Evolutionary conservation across 2,888 invertebrate genomes (phyloP).

Genomic region (Allygus modestus): DNA sequence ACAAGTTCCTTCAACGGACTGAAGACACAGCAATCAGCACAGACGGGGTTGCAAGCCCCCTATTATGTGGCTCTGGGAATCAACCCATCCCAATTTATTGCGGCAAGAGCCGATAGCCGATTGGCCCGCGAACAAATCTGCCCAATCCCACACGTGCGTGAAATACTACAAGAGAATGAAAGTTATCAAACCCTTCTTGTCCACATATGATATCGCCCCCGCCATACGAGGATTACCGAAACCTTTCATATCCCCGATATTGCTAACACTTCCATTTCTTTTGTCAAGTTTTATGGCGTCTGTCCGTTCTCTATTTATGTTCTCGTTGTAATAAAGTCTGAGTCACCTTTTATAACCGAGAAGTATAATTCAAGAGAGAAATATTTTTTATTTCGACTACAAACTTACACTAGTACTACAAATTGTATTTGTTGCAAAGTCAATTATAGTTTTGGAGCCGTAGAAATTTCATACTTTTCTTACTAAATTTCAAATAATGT

Average conservation of each 20-base stretch:
- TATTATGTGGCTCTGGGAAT: not conserved
- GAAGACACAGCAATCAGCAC: no score
- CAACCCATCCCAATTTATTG: not conserved
- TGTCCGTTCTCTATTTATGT: not conserved
- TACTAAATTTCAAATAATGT: no score
- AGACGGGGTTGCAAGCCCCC: no score
- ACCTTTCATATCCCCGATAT: not conserved
- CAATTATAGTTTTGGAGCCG: no score
- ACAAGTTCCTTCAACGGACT: no score
- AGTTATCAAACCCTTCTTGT: constrained; percentile 18
- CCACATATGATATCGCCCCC: constrained; percentile 16
- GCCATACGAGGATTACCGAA: not conserved
- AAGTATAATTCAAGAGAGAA: no score
- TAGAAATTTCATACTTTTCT: no score
- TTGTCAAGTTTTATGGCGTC: not conserved
- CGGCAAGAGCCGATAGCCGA: constrained; percentile 21
- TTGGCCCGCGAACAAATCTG: constrained; percentile 22
- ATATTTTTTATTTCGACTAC: no score
- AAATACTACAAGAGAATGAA: constrained; percentile 22
- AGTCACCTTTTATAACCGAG: not conserved
- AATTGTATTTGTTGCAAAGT: no score
- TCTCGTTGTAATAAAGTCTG: not conserved
- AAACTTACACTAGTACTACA: no score
- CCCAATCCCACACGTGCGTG: constrained; percentile 17
- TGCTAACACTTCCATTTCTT: constrained; percentile 22